phyloP scores from a whole-genome alignment of 2,113 vertebrate genomes.

The Oceanites oceanicus region DNA sequence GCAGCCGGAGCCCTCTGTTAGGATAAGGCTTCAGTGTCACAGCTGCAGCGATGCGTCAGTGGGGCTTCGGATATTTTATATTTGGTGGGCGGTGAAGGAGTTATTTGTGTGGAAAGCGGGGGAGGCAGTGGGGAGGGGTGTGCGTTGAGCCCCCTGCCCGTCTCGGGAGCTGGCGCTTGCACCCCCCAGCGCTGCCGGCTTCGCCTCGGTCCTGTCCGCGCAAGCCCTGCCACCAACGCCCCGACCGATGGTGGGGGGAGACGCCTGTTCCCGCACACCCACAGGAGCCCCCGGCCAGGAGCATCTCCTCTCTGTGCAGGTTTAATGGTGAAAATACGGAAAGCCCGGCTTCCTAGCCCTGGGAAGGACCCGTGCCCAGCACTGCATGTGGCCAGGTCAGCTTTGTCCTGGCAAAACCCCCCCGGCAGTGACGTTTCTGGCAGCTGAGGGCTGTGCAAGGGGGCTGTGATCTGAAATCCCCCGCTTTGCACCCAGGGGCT shows the following conservation, averaged over 20 bases:
- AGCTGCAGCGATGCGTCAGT: not conserved
- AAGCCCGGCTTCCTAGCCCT: not conserved
- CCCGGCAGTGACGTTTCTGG: not conserved
- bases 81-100: not conserved
- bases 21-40: not conserved
- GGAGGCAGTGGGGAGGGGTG: not conserved
- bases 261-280: not conserved
- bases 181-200: not conserved
- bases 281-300: not conserved
- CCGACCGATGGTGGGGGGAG: accelerated
- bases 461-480: not conserved
- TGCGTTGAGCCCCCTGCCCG: not conserved
- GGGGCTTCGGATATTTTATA: not conserved
- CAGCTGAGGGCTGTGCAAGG: not conserved
- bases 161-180: not conserved
- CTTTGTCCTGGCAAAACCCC: not conserved
- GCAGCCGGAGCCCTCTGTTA: not conserved
- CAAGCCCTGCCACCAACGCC: not conserved
- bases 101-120: not conserved
- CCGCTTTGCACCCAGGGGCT: not conserved
- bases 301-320: not conserved
- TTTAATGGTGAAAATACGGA: not conserved
- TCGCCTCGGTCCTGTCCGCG: accelerated
- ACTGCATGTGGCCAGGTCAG: not conserved
- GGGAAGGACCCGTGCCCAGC: not conserved